These are phyloP conservation scores for Cosmorhoe ocellata DNA, from an alignment of 2,888 invertebrate species.

Conservation along the genomic window DNA sequence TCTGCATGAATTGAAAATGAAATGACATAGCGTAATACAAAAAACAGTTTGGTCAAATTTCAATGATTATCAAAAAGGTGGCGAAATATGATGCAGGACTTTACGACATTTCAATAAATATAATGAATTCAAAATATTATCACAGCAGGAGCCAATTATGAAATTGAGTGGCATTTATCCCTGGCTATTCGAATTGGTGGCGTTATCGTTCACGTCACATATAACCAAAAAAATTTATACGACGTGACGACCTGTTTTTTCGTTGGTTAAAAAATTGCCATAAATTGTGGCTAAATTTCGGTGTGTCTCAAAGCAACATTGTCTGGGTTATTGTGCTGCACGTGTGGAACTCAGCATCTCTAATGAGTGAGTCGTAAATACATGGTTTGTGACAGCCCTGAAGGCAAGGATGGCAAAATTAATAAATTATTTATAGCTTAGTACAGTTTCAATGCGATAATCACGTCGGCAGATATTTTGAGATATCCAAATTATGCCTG, in stretches of 20 bases:
- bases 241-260: too few species aligned
- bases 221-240: too few species aligned
- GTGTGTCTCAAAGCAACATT: conserved; percentile 56
- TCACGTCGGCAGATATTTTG: neutral
- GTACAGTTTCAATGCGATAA: neutral
- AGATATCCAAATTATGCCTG: too few species aligned
- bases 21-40: too few species aligned
- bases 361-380: conserved; percentile 48
- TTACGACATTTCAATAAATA: too few species aligned
- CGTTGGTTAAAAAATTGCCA: neutral
- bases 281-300: conserved; percentile 40
- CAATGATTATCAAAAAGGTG: conserved; percentile 2
- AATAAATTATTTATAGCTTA: neutral
- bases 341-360: conserved; percentile 18
- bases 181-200: too few species aligned
- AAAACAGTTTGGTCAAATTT: too few species aligned
- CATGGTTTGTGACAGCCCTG: conserved; percentile 32
- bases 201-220: too few species aligned
- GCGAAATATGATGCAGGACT: conserved; percentile 1
- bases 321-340: conserved; percentile 49
- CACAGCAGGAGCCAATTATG: conserved; percentile 11
- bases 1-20: too few species aligned
- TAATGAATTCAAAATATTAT: neutral
- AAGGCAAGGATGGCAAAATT: neutral
- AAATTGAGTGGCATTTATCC: neutral